These are phyloP conservation scores for Melanostoma mellinum DNA, from an alignment of 2,888 invertebrate genomes.

Conservation along the genomic window DNA sequence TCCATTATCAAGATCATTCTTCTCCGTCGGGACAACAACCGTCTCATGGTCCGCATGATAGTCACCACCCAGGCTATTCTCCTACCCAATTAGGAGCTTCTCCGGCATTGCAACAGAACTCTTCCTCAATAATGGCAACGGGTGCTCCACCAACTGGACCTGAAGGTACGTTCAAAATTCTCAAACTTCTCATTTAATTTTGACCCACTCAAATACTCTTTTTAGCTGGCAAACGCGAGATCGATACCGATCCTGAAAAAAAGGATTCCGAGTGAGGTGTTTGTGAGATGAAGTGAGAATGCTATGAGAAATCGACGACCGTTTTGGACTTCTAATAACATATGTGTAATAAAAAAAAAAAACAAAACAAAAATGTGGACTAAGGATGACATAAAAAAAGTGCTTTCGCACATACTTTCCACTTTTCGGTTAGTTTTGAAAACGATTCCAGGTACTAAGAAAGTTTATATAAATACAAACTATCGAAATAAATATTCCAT, in stretches of 20 bases:
- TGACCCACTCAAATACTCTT: conserved; percentile 8
- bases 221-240: conserved; percentile 73
- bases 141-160: conserved; percentile 57
- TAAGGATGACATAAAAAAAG: too few relatives aligned
- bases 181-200: conserved; percentile 13
- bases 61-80: conserved; percentile 56
- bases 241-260: conserved; percentile 79
- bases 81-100: conserved; percentile 67
- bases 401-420: too few relatives aligned
- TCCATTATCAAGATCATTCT: conserved; percentile 75
- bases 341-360: too few relatives aligned
- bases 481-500: too few relatives aligned
- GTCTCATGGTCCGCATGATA: conserved; percentile 75
- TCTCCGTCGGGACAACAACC: conserved; percentile 74
- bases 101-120: conserved; percentile 67
- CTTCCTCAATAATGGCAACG: conserved; percentile 61
- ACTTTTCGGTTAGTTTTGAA: too few relatives aligned
- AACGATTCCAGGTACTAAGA: too few relatives aligned
- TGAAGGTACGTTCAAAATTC: conserved; percentile 53
- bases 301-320: neutral
- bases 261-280: conserved; percentile 78
- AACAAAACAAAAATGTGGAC: too few relatives aligned
- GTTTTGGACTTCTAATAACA: too few relatives aligned
- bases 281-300: neutral
- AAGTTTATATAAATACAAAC: too few relatives aligned